Conservation (phyloP, 2,888 invertebrate species). For the Philopedon plagiatum region DNA sequence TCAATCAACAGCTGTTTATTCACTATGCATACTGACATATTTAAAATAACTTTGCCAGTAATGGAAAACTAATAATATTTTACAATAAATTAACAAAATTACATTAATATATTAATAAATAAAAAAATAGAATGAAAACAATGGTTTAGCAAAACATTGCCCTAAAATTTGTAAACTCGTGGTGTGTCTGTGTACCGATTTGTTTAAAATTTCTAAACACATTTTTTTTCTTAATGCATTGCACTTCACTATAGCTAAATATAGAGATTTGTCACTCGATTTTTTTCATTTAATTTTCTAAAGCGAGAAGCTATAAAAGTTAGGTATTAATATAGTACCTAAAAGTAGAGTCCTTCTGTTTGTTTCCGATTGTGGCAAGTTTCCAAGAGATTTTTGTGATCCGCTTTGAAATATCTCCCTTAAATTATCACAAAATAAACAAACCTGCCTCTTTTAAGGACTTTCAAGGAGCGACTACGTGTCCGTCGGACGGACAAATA, state of each 20-base stretch:
- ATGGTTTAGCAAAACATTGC: conserved; percentile 2
- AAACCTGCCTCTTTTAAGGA: conserved; percentile 29
- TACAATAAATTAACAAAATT: too few species aligned
- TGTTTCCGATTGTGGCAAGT: conserved; percentile 24
- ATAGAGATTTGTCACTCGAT: conserved; percentile 59
- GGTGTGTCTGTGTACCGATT: conserved; percentile 45
- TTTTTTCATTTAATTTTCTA: conserved; percentile 60
- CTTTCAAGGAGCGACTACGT: neutral
- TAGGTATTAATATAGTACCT: conserved; percentile 49
- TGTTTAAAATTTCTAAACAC: conserved; percentile 46
- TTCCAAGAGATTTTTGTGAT: conserved; percentile 22
- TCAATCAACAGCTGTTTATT: too few species aligned
- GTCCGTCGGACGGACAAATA: neutral
- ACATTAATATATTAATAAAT: too few species aligned
- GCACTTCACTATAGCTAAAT: conserved; percentile 57
- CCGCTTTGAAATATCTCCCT: neutral
- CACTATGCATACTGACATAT: too few species aligned
- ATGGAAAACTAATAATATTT: too few species aligned
- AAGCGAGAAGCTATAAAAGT: conserved; percentile 64
- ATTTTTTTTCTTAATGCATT: conserved; percentile 55
- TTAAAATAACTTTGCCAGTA: too few species aligned
- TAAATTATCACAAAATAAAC: conserved; percentile 39
- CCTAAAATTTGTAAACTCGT: conserved; percentile 15
- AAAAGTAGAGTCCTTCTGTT: conserved; percentile 33
- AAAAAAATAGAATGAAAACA: conserved; percentile 8